Evolutionary conservation across 2,888 invertebrate genomes (phyloP), one percentile per base, ranked within the genome.

Genomic region (Andrena praecox): DNA sequence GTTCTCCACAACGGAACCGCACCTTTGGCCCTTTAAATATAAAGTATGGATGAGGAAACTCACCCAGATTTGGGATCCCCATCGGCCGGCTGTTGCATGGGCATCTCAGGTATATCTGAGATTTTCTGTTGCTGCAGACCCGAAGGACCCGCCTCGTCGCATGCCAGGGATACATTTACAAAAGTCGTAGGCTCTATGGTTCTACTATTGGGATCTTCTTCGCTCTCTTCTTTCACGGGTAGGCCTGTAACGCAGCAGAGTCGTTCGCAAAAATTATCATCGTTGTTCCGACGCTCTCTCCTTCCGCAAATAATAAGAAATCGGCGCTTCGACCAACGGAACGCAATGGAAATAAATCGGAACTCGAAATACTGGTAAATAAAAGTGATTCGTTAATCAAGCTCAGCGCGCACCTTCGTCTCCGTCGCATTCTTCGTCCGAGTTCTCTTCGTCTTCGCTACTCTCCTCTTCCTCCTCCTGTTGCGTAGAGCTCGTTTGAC

Each of bases 131-230:
- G 94, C 64, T 94, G 94, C n/a, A 94, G 88, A 27, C 94, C 94
- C 0, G 94, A 94, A 0, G 94, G 94, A 64, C 94, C 94, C 4
- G 94, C 94, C 73, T 94, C 94, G 42, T 94, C 94, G 60, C 94
- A 93, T 0, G 93, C 91, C 69, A 94, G 66, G 6, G 93, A 91
- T 20, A 94, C 94, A 81, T 93, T 93, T 10, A 94, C 94, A 82
- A 93, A 94, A 0, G 94, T 92, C 24, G 93, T 91, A 35, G 93
- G 91, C 82, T 94, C 94, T 29, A 94, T 90, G 3, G 89, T 88
- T 90, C 92, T 91, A 76, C 82, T 91, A 70, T 80, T 91, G 6
- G 90, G 91, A 78, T 93, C 93, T 71, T 93, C 94, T 74, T 94
- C 93, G 42, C 90, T 90, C 77, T 94, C 94, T 86, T 93, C 94